Conservation (phyloP, 2,113 vertebrate species). For the Oxyura jamaicensis region DNA sequence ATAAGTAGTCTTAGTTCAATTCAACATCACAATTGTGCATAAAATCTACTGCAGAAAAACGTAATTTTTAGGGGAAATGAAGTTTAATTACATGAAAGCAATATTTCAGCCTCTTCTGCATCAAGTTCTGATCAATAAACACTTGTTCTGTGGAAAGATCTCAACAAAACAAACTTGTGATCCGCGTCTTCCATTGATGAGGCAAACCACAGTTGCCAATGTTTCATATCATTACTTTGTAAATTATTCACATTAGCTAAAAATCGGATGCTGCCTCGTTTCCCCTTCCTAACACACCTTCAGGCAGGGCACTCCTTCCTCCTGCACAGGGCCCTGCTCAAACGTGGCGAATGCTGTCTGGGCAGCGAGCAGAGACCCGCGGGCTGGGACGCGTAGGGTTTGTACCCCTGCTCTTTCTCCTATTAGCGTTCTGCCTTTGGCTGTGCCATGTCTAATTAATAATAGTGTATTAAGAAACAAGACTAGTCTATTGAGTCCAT, state of each 20-base stretch:
- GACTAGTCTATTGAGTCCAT: conserved; percentile 45
- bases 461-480: conserved; percentile 45
- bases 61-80: neutral
- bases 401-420: conserved; percentile 29
- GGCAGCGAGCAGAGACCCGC: conserved; percentile 16
- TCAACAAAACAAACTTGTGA: neutral
- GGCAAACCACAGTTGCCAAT: neutral
- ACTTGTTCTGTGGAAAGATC: neutral
- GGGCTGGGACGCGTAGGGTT: neutral
- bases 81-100: neutral
- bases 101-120: neutral
- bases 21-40: neutral
- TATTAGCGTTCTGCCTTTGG: conserved; percentile 55
- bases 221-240: neutral
- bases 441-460: conserved; percentile 61
- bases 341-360: neutral
- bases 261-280: neutral
- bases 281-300: no score
- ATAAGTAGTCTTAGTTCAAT: neutral
- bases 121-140: neutral
- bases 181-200: neutral
- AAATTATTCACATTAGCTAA: neutral
- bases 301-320: no score
- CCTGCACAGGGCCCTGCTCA: neutral
- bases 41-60: neutral